These are phyloP conservation scores for Liasis olivaceus DNA, from an alignment of 2,797 vertebrate species.

Conservation along the genomic window DNA sequence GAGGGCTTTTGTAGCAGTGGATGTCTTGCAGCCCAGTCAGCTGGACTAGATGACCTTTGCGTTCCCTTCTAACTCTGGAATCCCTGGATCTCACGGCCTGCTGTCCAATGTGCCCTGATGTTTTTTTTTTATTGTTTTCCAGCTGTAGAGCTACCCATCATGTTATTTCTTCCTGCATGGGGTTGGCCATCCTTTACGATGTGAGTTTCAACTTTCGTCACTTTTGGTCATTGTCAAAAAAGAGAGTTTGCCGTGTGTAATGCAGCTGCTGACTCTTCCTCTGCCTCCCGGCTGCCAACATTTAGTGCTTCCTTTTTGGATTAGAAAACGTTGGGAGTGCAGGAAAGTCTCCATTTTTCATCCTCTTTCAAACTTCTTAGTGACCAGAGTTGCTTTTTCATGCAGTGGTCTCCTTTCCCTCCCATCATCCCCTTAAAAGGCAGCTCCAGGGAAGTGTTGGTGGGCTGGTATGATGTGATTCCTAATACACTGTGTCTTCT, in stretches of 20 bases:
- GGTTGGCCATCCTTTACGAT: constrained; percentile 79
- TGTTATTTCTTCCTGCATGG: constrained; percentile 78
- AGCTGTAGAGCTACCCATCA: constrained; percentile 94
- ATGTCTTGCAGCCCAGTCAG: not conserved
- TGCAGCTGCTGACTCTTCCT: not conserved
- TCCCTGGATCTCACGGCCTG: not conserved
- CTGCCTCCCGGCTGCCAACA: not conserved
- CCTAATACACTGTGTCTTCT: constrained; percentile 5
- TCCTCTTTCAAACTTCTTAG: not conserved
- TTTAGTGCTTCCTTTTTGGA: not conserved
- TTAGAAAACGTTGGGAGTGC: not conserved
- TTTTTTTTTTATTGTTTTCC: constrained; percentile 47
- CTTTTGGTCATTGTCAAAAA: not conserved
- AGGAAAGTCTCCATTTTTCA: not conserved
- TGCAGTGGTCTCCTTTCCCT: not conserved
- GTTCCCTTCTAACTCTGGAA: not conserved
- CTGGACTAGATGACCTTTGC: not conserved
- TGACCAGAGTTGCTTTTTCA: not conserved
- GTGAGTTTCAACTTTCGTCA: constrained; percentile 77
- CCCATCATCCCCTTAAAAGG: not conserved
- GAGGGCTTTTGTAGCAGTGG: not conserved
- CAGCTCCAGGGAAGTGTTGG: not conserved
- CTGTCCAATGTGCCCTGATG: not conserved
- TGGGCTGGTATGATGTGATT: not conserved
- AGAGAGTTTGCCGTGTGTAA: not conserved